phyloP scores from a whole-genome alignment of 2,797 vertebrate species.

The Thalassophryne amazonica region DNA sequence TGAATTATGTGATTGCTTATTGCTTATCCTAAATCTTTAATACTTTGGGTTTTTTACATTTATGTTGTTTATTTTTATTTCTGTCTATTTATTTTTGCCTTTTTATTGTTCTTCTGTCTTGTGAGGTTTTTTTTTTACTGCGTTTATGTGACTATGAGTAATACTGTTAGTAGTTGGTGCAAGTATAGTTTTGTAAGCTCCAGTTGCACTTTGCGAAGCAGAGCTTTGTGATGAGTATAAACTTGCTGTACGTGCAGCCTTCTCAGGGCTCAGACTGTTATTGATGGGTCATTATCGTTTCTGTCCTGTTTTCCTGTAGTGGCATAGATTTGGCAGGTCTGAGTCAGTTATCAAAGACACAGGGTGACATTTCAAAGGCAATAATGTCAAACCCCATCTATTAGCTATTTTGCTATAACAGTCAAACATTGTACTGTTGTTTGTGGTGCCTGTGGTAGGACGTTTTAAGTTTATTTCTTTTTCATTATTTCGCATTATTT shows the following conservation, averaged over 20 bases:
- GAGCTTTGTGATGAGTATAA: conserved; percentile 48
- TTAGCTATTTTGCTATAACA: background rate
- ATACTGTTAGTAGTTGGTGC: conserved; percentile 42
- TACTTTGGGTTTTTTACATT: conserved; percentile 13
- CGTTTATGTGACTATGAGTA: conserved; percentile 7
- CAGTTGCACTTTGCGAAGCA: background rate
- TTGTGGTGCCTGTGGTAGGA: background rate
- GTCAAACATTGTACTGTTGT: background rate
- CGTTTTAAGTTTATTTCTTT: background rate
- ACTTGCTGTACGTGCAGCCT: conserved; percentile 60
- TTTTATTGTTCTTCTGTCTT: conserved; percentile 6
- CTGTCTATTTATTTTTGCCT: conserved; percentile 1
- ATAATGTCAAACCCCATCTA: background rate
- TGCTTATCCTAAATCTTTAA: background rate
- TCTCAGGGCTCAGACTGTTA: conserved; percentile 63
- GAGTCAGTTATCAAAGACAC: too few species aligned
- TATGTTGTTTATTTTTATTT: conserved; percentile 6
- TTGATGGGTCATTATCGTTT: background rate
- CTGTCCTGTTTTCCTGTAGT: background rate
- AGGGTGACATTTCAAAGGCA: background rate
- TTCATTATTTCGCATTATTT: conserved; percentile 14
- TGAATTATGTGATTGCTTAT: conserved; percentile 1
- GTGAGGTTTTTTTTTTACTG: background rate
- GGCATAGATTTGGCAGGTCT: background rate
- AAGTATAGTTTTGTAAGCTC: conserved; percentile 57